These are phyloP conservation scores for Agrochola macilenta DNA, from an alignment of 2,888 invertebrate genomes.

Conservation along the genomic window DNA sequence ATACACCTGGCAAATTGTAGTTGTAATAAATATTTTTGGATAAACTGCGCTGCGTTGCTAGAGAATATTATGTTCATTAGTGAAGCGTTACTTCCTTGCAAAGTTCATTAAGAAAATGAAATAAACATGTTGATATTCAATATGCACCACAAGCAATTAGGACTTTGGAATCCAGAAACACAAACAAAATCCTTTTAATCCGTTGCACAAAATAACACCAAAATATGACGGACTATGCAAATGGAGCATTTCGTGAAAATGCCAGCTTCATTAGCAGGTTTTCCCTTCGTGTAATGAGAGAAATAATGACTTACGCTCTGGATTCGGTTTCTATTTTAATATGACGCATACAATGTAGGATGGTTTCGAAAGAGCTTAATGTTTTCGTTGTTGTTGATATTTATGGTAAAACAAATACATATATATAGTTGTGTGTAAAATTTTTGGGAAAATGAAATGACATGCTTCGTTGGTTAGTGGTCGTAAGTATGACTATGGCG, in stretches of 20 bases:
- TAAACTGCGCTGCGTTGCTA: background rate
- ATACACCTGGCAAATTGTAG: no score
- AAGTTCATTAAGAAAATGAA: conserved; percentile 17
- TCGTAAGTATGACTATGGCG: background rate
- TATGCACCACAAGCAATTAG: conserved; percentile 31
- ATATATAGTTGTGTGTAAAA: no score
- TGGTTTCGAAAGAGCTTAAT: background rate
- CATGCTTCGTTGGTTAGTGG: background rate
- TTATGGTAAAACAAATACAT: background rate
- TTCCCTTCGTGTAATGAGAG: conserved; percentile 33
- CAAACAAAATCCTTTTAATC: conserved; percentile 6
- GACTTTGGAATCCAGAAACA: conserved; percentile 1
- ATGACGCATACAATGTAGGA: background rate
- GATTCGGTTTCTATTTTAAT: conserved; percentile 56
- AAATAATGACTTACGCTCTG: conserved; percentile 38
- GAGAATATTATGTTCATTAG: conserved; percentile 11
- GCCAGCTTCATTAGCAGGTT: conserved; percentile 46
- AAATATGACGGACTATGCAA: conserved; percentile 9
- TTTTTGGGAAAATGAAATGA: no score
- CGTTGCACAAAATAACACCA: conserved; percentile 27
- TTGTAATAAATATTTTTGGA: no score
- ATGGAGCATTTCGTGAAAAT: conserved; percentile 12
- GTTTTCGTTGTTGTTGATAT: background rate
- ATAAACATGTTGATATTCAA: conserved; percentile 27
- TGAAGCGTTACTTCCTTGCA: conserved; percentile 1